Evolutionary conservation across 2,888 invertebrate species (phyloP).

Genomic region (Tortrix viridana): DNA sequence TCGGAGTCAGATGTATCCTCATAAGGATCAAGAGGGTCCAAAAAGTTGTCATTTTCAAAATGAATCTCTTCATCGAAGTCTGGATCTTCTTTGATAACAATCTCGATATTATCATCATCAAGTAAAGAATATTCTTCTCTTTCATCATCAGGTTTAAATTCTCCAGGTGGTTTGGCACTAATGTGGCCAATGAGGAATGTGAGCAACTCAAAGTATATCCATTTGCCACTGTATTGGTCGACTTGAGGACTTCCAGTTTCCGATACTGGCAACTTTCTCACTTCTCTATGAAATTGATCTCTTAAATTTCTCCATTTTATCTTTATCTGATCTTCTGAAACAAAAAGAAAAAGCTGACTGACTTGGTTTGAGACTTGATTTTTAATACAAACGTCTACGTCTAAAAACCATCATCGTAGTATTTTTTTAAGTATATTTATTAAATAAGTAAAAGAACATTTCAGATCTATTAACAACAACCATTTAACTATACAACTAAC

Average conservation of each 20-base stretch:
- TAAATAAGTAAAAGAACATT: no score
- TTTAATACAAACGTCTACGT: no score
- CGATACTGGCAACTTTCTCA: slow-evolving; percentile 23
- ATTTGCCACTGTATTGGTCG: slow-evolving; percentile 28
- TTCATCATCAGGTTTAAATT: background rate
- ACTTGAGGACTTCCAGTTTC: slow-evolving; percentile 11
- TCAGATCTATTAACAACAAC: no score
- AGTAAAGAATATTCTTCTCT: background rate
- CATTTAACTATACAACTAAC: no score
- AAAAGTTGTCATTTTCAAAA: slow-evolving; percentile 11
- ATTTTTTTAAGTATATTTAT: no score
- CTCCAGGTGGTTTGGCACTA: slow-evolving; percentile 8
- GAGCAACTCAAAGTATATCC: slow-evolving; percentile 23
- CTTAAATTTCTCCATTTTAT: slow-evolving; percentile 30
- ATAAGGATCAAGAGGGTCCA: slow-evolving; percentile 15
- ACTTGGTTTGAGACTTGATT: no score
- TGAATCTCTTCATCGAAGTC: slow-evolving; percentile 24
- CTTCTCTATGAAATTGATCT: slow-evolving; percentile 30
- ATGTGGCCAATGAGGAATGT: slow-evolving; percentile 30
- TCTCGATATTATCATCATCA: background rate
- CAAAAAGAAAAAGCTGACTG: background rate
- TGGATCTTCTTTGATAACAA: slow-evolving; percentile 23
- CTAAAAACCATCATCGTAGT: no score
- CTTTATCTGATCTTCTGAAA: slow-evolving; percentile 35
- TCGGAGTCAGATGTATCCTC: slow-evolving; percentile 28